Evolutionary conservation across 2,888 invertebrate genomes (phyloP), one percentile per base, ranked within the genome.

Genomic region (Rhyacophila evoluta): DNA sequence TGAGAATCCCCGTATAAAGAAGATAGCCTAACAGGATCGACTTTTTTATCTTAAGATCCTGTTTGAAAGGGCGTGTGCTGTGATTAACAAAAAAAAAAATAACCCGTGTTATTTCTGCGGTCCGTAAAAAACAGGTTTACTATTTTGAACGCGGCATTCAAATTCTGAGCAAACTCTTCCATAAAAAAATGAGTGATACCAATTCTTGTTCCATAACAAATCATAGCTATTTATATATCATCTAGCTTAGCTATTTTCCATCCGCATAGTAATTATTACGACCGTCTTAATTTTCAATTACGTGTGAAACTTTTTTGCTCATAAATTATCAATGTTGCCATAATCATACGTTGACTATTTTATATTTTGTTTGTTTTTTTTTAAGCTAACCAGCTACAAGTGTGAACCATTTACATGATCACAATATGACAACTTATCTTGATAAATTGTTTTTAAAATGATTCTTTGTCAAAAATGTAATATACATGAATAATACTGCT

Each of bases 51-150:
- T 6, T 15, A 55, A 55, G 55, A 55, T 55, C 55, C 55, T 55
- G 55, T 55, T 55, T 55, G 19, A 55, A 55, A 55, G 55, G 41
- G 55, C 55, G 55, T 55, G 19, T 55, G 55, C 55, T 19, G 55
- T 55, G 55, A 55, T 55, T 55, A 55, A n/a, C n/a, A n/a, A n/a
- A n/a, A n/a, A n/a, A 55, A 55, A 55, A 55, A 55, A 55, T 55
- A 55, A 55, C 55, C 55, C 25, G 55, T 55, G 55, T 55, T 55
- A 55, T 55, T 55, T 55, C 55, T 55, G 55, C 55, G 55, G 15
- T 19, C 10, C 19, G 19, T 55, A 55, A 55, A 55, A 55, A 55
- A 55, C 55, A 55, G 55, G 55, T 55, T 55, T 55, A 55, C 55
- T 55, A 55, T 55, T 10, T 19, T 15, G 55, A 55, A 19, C 55